Base-by-base conservation (phyloP, 1,140 invertebrate genomes). In the Oppia nitens region DNA sequence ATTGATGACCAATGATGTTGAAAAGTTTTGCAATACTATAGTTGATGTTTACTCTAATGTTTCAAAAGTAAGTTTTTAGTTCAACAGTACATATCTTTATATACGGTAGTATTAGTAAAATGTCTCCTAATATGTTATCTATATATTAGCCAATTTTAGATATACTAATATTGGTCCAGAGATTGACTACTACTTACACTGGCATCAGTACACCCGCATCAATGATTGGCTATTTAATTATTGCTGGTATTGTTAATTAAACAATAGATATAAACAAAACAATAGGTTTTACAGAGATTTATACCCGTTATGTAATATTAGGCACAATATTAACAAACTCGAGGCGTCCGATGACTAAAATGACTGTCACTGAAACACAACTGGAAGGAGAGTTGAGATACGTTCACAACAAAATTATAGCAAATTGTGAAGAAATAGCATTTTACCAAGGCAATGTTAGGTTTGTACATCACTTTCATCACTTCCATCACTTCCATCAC, bases 331-430 rank as follows among this genome's bases (percentile, higher is more conserved):
- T 63, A 45, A 89, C 87, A 0, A 78, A 83, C 62, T 68, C 96
- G 47, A 76, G 92, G 61, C 79, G 81, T 67, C 91, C 93, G 0
- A 85, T 90, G 61, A 88, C 84, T 64, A 73, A 79, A 48, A 77
- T 98, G 73, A 98, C 93, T 0, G 85, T 93, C 0, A 80, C 81
- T 64, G 94, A 98, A 69, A 94, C 98, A 73, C 87, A 89, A 71
- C 72, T 97, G 11, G 95, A 98, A 75, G 95, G 94, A 61, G 93
- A 98, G 77, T 95, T 92, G 72, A 80, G 95, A 68, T 95, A 90
- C 68, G 89, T 98, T 23, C 94, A 98, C 72, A 91, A 91, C 6
- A 76, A 95, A 27, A 74, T 98, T 3, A 98, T 98, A 48, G 92
- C 90, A 0, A 96, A 98, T 66, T 74, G 91, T 21, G 95, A 98